Evolutionary conservation across 2,113 vertebrate genomes (phyloP), one percentile per base, ranked within the genome.

Genomic region (Sturnus vulgaris): DNA sequence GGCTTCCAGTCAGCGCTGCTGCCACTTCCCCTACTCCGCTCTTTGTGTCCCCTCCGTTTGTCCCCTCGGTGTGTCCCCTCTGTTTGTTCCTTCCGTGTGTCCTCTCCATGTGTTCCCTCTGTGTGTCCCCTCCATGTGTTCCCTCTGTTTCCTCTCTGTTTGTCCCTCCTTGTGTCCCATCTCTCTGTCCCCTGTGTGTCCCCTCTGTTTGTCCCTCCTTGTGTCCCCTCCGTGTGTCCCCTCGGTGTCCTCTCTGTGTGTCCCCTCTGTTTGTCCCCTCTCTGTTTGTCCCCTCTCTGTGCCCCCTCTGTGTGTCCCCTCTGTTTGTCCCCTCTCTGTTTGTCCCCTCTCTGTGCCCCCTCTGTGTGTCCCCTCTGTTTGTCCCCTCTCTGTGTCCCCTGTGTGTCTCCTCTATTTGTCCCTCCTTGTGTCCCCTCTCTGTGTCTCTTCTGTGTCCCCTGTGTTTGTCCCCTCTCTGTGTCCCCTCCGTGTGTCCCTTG

Each of bases 61-160:
- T 35, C 61, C 39, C 24, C 15, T 42, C 30, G 8, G 9, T 37
- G 37, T 37, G 37, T 37, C 37, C 37, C 37, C 37, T 37, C 37
- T 8, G 37, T 37, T 37, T 37, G 37, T 37, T 28, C 3, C 2
- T 15, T 4, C 10, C 10, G 39, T 39, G 5, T 39, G 40, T 40
- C 40, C 40, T 12, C 40, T 40, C 4, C 37, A 37, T 5, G 25
- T 21, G 23, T 35, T 12, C 24, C 23, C 19, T 55, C 40, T 0
- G 1, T 0, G 3, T 0, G 46, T 24, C 72, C 44, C 27, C 40
- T 40, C 4, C 37, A 37, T 5, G 25, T 21, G 23, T 35, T 12
- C 24, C 23, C 19, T 55, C 40, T 0, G 1, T 0, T 2, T 0
- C 72, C 44, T 20, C 18, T 31, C 28, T 10, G 11, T 12, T 14